Evolutionary conservation across 2,113 vertebrate genomes (phyloP).

Genomic region (Neoarius graeffei): DNA sequence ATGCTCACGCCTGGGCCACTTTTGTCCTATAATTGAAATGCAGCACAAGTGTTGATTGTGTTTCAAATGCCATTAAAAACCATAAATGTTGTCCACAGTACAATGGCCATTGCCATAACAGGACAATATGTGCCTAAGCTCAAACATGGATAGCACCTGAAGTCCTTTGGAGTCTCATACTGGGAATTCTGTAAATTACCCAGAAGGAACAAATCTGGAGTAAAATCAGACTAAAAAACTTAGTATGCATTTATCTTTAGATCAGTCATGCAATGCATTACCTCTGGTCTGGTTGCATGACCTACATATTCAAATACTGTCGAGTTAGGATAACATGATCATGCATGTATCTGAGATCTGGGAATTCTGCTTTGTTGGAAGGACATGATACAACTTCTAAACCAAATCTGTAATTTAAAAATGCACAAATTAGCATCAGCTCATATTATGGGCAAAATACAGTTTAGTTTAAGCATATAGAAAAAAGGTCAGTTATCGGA

Average conservation of each 20-base stretch:
- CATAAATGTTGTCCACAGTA: neutral
- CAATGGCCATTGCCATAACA: neutral
- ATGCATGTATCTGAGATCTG: neutral
- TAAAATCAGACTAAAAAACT: neutral
- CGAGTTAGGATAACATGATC: neutral
- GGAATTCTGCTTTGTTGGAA: neutral
- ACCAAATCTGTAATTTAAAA: neutral
- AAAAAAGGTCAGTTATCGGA: neutral
- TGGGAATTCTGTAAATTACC: neutral
- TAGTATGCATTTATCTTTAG: neutral
- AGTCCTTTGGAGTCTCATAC: neutral
- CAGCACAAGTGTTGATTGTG: neutral
- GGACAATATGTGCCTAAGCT: neutral
- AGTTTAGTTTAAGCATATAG: neutral
- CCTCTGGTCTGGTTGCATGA: neutral
- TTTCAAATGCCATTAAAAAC: neutral
- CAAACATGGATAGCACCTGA: neutral
- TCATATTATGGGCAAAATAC: neutral
- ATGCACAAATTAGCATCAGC: neutral
- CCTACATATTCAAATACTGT: neutral
- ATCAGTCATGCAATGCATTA: neutral
- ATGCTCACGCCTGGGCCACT: neutral
- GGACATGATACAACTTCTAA: neutral
- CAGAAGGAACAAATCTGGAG: neutral
- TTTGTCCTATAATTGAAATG: neutral